These are phyloP conservation scores for Clarias fuscus DNA, from an alignment of 2,797 vertebrate genomes.

Conservation along the genomic window DNA sequence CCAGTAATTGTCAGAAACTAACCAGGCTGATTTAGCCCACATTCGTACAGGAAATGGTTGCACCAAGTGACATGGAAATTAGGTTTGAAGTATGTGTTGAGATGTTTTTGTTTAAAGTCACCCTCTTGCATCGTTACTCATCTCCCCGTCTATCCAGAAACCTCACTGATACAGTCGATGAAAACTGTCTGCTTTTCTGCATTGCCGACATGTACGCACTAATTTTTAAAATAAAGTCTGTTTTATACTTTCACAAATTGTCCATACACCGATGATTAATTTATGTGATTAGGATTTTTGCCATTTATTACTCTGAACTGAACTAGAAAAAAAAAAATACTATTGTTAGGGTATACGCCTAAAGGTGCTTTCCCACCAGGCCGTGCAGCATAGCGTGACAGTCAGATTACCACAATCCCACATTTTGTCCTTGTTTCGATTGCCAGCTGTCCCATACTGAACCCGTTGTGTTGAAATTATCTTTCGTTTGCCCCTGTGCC, in stretches of 20 bases:
- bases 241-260: not conserved
- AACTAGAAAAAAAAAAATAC: not conserved
- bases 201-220: not conserved
- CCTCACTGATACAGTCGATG: not conserved
- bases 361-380: not conserved
- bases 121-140: not conserved
- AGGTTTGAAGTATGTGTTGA: not conserved
- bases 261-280: not conserved
- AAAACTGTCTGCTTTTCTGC: not conserved
- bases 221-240: not conserved
- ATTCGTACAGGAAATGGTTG: not conserved
- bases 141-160: not conserved
- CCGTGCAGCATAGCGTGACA: not conserved
- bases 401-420: not conserved
- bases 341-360: not conserved
- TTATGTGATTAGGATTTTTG: not conserved
- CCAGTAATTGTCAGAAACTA: not conserved
- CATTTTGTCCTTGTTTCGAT: not conserved
- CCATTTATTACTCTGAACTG: not conserved
- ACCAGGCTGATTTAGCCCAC: conserved; percentile 3
- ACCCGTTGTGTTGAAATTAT: not conserved
- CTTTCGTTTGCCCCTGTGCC: not conserved
- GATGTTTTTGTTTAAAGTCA: not conserved
- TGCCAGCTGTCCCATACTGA: not conserved
- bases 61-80: not conserved